Evolutionary conservation across 1,140 invertebrate genomes (phyloP), one percentile per base, ranked within the genome.

Genomic region (Choristoneura fumiferana): DNA sequence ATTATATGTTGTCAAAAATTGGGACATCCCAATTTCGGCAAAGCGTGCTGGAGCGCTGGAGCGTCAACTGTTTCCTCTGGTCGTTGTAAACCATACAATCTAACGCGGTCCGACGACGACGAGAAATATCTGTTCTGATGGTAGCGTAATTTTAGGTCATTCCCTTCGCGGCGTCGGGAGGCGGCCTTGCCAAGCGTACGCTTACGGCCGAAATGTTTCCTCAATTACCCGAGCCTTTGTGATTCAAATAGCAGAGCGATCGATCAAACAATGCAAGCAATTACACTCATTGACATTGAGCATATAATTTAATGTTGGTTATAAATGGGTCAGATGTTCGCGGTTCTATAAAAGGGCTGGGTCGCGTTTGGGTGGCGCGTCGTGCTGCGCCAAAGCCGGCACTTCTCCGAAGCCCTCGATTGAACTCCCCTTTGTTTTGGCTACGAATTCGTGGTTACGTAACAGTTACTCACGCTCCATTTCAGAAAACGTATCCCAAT

Each of bases 61-160:
- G n/a, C n/a, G n/a, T n/a, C n/a, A n/a, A n/a, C n/a, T n/a, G n/a
- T 38, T 38, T 9, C 9, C 37, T 2, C 9, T 38, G 2, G 22
- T 6, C 6, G 22, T 29, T 29, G 9, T 12, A 12, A 37, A 8
- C 33, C 35, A 37, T 18, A 33, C 43, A 49, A 49, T 33, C 18
- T 49, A 49, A 29, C 18, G 43, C 18, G 40, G 15, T 15, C 12
- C 12, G 8, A 4, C n/a, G 8, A n/a, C n/a, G n/a, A n/a, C n/a
- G n/a, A n/a, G n/a, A 37, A 38, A 14, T 9, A 17, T 55, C 36
- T 55, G 13, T 38, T 54, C 15, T 5, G 54, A 55, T 55, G 5
- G 12, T 35, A 18, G 54, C 14, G 62, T 75, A 76, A 78, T 79
- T 79, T 75, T 67, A 76, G 76, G 81, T 84, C 78, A 74, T 80